Conservation (phyloP, 2,797 vertebrate species). For the Xenopus petersii region DNA sequence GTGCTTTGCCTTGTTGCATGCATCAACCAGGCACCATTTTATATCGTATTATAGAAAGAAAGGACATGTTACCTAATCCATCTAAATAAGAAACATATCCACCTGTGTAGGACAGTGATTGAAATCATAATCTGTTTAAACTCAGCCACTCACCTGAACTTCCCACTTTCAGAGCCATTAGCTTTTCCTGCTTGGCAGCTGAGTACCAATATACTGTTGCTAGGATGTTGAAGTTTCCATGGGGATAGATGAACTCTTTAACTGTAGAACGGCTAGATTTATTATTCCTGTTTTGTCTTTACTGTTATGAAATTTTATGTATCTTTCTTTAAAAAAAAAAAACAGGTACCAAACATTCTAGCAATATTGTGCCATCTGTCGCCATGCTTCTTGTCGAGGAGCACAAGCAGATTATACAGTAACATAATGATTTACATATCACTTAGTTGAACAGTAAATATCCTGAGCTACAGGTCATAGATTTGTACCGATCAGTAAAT, state of each 20-base stretch:
- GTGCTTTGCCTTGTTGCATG: too few species aligned
- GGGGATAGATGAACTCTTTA: constrained; percentile 66
- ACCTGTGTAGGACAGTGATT: background rate
- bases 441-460: too few species aligned
- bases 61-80: background rate
- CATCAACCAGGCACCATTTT: background rate
- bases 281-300: constrained; percentile 1
- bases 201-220: constrained; percentile 66
- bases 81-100: background rate
- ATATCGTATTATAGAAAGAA: background rate
- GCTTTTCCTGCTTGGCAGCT: constrained; percentile 55
- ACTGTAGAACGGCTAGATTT: constrained; percentile 49
- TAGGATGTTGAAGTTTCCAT: constrained; percentile 68
- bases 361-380: constrained; percentile 20
- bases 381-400: background rate
- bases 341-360: background rate
- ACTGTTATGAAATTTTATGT: too few species aligned
- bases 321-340: too few species aligned
- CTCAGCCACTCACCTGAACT: constrained; percentile 33
- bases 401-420: background rate
- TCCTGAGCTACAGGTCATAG: too few species aligned
- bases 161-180: constrained; percentile 51
- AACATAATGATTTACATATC: too few species aligned
- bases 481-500: too few species aligned
- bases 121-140: constrained; percentile 16